Conservation (phyloP, 2,888 invertebrate species). For the Neria commutata region DNA sequence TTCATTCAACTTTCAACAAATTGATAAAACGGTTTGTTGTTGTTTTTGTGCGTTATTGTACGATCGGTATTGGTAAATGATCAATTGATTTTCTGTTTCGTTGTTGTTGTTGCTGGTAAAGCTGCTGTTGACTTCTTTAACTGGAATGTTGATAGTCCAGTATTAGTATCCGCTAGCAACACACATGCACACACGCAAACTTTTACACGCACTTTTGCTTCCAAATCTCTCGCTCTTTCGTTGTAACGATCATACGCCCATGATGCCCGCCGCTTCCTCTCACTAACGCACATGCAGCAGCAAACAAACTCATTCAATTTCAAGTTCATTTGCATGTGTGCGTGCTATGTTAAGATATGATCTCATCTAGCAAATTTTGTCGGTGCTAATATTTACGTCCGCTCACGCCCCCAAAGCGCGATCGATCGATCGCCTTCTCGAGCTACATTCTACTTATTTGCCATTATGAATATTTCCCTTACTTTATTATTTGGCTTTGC, state of each 20-base stretch:
- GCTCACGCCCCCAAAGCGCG: too few species aligned
- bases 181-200: slow-evolving; percentile 14
- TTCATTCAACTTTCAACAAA: slow-evolving; percentile 3
- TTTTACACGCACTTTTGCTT: not conserved
- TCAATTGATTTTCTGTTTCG: slow-evolving; percentile 12
- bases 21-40: not conserved
- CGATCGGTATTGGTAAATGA: not conserved
- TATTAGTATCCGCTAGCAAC: slow-evolving; percentile 23
- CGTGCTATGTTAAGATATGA: slow-evolving; percentile 32
- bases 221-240: too few species aligned
- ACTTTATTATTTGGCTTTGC: too few species aligned
- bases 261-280: too few species aligned
- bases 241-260: not conserved
- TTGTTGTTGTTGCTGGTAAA: slow-evolving; percentile 24
- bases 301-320: too few species aligned
- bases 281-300: too few species aligned
- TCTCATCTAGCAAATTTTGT: too few species aligned
- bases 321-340: not conserved
- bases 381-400: too few species aligned
- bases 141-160: slow-evolving; percentile 43
- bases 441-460: too few species aligned
- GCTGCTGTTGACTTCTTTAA: slow-evolving; percentile 31
- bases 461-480: too few species aligned
- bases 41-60: not conserved
- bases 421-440: too few species aligned